phyloP scores from a whole-genome alignment of 2,797 vertebrate genomes.

The Coregonus ussuriensis region DNA sequence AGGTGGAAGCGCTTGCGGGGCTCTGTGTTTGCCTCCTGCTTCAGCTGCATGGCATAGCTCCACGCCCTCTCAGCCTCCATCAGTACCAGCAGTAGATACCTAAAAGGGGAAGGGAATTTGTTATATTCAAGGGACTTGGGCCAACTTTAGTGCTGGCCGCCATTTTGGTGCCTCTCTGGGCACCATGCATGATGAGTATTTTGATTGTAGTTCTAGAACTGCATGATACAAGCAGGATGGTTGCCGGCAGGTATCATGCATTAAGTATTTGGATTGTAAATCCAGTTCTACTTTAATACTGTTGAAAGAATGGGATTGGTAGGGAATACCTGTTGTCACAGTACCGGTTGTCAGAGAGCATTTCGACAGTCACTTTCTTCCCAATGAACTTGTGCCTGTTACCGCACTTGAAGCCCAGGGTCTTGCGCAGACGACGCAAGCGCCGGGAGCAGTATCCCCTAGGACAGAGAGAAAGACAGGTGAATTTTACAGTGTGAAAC shows the following conservation, averaged over 20 bases:
- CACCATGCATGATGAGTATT: background rate
- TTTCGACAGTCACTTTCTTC: constrained; percentile 94
- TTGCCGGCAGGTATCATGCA: background rate
- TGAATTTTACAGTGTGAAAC: background rate
- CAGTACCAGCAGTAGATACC: constrained; percentile 91
- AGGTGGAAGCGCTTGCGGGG: constrained; percentile 97
- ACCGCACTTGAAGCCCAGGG: constrained; percentile 96
- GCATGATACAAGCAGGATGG: background rate
- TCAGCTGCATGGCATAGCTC: constrained; percentile 99
- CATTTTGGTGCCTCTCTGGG: background rate
- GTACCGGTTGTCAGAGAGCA: constrained; percentile 93
- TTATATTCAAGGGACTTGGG: background rate
- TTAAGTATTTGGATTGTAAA: background rate
- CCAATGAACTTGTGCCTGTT: constrained; percentile 97
- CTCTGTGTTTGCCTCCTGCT: constrained; percentile 97
- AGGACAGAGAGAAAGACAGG: constrained; percentile 10
- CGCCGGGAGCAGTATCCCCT: constrained; percentile 97
- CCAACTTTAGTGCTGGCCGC: background rate
- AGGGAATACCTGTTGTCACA: background rate
- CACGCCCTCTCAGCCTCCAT: constrained; percentile 98
- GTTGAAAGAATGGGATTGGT: background rate
- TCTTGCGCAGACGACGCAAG: constrained; percentile 91
- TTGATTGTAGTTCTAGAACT: background rate
- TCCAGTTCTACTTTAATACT: background rate
- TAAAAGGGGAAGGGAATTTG: constrained; percentile 41